Evolutionary conservation across 2,113 vertebrate genomes (phyloP), one percentile per base, ranked within the genome.

Genomic region (Sterna hirundo): DNA sequence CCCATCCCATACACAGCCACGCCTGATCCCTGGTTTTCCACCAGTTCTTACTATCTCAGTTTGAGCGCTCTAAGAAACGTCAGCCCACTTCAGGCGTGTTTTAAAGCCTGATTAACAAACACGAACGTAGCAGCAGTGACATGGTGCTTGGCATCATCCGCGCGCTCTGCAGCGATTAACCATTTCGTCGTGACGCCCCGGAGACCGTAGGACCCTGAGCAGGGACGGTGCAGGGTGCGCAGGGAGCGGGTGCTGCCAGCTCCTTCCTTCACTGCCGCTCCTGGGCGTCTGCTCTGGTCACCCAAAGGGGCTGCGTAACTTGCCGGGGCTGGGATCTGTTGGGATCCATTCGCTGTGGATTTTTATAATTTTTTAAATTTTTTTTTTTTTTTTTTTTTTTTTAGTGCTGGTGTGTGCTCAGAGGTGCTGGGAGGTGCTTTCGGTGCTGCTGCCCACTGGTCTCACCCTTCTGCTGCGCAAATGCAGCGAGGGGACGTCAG

Each of bases 1-100:
- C 34, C 14, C 9, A 5, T 30, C 55, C 47, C 1, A 0, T 2
- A 10, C 5, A 6, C 19, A 17, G 23, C 30, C 19, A 14, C 2
- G 1, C 52, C 49, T 20, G 23, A 20, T 10, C 40, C 26, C 52
- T 10, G 8, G 15, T 38, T 55, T 76, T 36, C 55, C 42, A 34
- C 5, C 36, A 21, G 42, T 18, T 60, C 46, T 58, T 36, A 6
- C 2, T 12, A 6, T 25, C 44, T 51, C 36, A 3, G 27, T 27
- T 34, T 32, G 32, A 46, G 60, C 8, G 34, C 30, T 52, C 30
- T 44, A 16, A 27, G 25, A 70, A 47, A 55, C 4, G 20, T 10
- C 42, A 71, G 57, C 58, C 26, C 2, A 1, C 32, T 72, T 23
- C 81, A 42, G 44, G 81, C 57, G 44, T 15, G 13, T 36, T 78